Evolutionary conservation across 2,888 invertebrate genomes (phyloP).

Genomic region (Stenichneumon culpator): DNA sequence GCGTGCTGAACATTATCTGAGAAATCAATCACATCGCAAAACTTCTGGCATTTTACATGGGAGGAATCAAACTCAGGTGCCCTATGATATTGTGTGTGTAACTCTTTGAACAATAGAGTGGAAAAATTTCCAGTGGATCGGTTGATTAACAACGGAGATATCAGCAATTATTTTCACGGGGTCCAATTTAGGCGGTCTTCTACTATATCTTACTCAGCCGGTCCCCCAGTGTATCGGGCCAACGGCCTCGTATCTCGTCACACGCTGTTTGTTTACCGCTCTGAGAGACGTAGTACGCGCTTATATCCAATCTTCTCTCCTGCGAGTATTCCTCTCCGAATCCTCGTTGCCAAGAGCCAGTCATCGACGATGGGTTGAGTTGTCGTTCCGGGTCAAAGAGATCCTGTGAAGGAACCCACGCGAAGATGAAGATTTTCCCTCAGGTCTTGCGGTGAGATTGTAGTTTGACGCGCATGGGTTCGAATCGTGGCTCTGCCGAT

Average conservation of each 20-base stretch:
- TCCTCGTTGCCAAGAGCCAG: background rate
- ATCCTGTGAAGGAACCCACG: background rate
- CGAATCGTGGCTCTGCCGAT: background rate
- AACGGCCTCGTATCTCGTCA: slow-evolving; percentile 18
- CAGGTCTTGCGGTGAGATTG: background rate
- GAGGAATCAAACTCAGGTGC: no score
- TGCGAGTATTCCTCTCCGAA: slow-evolving; percentile 10
- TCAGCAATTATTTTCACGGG: background rate
- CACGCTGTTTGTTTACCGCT: slow-evolving; percentile 34
- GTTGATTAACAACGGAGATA: no score
- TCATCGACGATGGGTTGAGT: slow-evolving; percentile 33
- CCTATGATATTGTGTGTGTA: no score
- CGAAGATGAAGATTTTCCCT: slow-evolving; percentile 14
- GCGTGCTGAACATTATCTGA: no score
- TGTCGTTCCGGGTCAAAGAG: slow-evolving; percentile 51
- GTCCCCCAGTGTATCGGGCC: background rate
- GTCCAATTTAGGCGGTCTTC: background rate
- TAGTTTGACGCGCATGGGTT: slow-evolving; percentile 3
- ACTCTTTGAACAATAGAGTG: no score
- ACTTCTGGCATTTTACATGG: no score
- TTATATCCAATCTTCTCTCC: slow-evolving; percentile 16
- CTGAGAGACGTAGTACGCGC: background rate
- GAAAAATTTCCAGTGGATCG: no score
- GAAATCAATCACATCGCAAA: no score
- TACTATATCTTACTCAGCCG: background rate